phyloP scores from a whole-genome alignment of 2,797 vertebrate genomes.

The Pipistrellus pipistrellus region DNA sequence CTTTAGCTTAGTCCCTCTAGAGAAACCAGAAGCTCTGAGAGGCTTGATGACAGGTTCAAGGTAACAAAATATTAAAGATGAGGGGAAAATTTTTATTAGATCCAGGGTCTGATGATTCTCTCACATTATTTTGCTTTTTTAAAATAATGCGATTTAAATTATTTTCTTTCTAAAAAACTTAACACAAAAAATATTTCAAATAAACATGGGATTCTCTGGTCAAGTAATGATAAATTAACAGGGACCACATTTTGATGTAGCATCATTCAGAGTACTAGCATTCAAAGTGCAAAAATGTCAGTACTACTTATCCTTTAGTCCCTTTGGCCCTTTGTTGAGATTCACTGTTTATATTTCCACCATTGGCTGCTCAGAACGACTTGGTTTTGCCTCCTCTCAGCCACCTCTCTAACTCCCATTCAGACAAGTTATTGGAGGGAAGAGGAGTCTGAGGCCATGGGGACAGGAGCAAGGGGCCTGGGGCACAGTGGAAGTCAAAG shows the following conservation, averaged over 20 bases:
- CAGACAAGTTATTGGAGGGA: not conserved
- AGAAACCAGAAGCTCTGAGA: not conserved
- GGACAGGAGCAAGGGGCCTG: not conserved
- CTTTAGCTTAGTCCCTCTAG: not conserved
- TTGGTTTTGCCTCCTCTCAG: not conserved
- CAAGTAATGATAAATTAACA: slow-evolving; percentile 13
- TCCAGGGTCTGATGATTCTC: not conserved
- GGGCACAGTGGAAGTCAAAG: not conserved
- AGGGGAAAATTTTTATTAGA: not conserved
- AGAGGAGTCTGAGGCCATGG: fast-evolving
- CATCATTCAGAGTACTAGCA: slow-evolving; percentile 21
- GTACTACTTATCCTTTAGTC: not conserved
- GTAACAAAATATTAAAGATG: not conserved
- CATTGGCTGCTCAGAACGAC: not conserved
- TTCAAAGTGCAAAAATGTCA: not conserved
- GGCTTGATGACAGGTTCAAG: not conserved
- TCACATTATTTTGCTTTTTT: not conserved
- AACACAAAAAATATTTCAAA: slow-evolving; percentile 1
- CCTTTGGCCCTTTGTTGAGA: not conserved
- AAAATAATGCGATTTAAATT: slow-evolving; percentile 28
- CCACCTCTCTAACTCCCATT: not conserved
- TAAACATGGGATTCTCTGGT: not conserved
- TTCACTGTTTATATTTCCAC: not conserved
- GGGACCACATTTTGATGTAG: not conserved
- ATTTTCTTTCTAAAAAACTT: not conserved